These are phyloP conservation scores for Trinorchestia longiramus DNA, from an alignment of 1,140 invertebrate genomes.

Conservation along the genomic window DNA sequence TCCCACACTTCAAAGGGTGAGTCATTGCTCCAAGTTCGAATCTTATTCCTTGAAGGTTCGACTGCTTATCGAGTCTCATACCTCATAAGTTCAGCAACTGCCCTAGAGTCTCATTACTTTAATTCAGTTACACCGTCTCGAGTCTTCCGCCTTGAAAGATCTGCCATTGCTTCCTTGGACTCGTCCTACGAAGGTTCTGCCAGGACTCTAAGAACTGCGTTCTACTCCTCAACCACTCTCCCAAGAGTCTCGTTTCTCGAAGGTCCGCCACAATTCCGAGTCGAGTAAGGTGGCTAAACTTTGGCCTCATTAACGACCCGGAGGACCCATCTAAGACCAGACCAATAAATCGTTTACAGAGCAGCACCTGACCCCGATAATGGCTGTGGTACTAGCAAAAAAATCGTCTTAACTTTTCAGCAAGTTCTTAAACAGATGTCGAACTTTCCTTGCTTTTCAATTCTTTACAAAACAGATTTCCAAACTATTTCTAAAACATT, in stretches of 20 bases:
- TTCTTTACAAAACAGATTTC: background rate
- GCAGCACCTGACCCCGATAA: background rate
- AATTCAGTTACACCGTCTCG: no score
- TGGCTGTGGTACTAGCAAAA: background rate
- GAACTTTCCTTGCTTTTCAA: background rate
- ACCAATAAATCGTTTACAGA: slow-evolving; percentile 1
- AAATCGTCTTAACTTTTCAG: background rate
- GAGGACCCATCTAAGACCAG: background rate
- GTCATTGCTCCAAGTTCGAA: no score
- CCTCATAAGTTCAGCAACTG: no score
- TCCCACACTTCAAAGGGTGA: no score
- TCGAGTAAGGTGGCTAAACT: background rate
- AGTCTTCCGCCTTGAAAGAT: background rate
- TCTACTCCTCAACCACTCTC: background rate
- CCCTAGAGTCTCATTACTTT: no score
- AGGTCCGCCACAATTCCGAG: background rate
- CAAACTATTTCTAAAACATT: background rate
- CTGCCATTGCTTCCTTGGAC: background rate
- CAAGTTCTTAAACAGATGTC: background rate
- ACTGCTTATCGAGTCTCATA: no score
- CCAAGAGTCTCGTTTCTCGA: background rate
- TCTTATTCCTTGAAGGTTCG: no score
- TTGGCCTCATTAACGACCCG: background rate
- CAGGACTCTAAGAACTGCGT: background rate
- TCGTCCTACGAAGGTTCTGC: background rate